Percentiles rank a stretch among this genome's conserved stretches.
Evolutionary conservation across 2,113 vertebrate species (phyloP).

Genomic region (Zosterops pallidus): DNA sequence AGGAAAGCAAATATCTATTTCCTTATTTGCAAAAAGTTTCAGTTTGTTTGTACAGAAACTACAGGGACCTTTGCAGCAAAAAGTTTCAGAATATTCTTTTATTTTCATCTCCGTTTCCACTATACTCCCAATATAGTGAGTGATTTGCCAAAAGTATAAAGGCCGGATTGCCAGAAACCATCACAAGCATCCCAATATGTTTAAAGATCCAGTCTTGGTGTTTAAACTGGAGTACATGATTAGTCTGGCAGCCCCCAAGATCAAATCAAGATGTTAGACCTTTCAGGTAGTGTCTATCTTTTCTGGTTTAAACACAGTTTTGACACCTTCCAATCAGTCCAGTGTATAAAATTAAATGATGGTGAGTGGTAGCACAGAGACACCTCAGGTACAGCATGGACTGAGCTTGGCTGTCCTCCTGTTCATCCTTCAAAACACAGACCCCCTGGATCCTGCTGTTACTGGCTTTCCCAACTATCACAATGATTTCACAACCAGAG

Average conservation of each 20-base stretch:
- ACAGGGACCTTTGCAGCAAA: not conserved
- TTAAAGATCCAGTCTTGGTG: not conserved
- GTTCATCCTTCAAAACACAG: not conserved
- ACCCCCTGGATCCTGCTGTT: accelerated
- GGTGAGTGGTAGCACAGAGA: not conserved
- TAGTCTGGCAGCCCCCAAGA: not conserved
- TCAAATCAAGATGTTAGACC: not conserved
- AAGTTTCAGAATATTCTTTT: not conserved
- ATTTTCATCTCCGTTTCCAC: not conserved
- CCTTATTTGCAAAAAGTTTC: not conserved
- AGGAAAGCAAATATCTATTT: not conserved
- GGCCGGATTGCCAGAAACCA: not conserved
- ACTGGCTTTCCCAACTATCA: not conserved
- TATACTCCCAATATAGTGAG: not conserved
- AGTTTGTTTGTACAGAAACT: not conserved
- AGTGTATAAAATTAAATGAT: not conserved
- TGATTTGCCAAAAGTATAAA: not conserved
- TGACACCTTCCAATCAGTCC: not conserved
- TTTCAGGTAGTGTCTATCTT: not conserved
- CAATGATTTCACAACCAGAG: not conserved
- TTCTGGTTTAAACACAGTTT: accelerated
- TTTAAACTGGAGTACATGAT: not conserved
- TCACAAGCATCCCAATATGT: not conserved
- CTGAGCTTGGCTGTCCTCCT: not conserved
- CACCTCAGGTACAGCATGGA: accelerated